phyloP scores from a whole-genome alignment of 1,140 invertebrate genomes.

The Brachionus plicatilis region DNA sequence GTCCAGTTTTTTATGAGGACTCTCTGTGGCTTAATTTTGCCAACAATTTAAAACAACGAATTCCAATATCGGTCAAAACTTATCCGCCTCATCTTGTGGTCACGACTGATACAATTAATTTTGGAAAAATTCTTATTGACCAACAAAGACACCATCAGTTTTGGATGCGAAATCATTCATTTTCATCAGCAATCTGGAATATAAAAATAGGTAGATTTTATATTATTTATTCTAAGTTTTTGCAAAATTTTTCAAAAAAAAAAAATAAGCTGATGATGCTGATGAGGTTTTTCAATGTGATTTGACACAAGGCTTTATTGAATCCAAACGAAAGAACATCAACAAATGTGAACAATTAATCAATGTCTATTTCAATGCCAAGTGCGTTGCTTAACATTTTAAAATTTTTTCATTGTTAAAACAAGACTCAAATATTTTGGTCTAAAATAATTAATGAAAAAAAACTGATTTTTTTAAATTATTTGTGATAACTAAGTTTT shows the following conservation, averaged over 20 bases:
- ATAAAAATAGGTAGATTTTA: neutral
- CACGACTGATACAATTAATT: neutral
- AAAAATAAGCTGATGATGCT: neutral
- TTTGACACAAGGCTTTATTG: neutral
- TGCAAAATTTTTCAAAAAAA: neutral
- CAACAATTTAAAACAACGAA: neutral
- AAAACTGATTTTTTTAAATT: no score
- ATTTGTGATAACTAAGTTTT: no score
- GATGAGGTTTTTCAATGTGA: neutral
- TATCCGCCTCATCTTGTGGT: neutral
- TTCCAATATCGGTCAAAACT: neutral
- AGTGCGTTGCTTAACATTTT: neutral
- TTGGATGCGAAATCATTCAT: slow-evolving; percentile 6
- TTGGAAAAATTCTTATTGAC: neutral
- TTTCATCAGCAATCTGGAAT: slow-evolving; percentile 4
- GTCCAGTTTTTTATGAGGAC: neutral
- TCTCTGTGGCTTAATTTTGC: neutral
- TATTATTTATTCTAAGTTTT: neutral
- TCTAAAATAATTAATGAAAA: neutral
- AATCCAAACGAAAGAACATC: neutral
- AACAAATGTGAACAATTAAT: slow-evolving; percentile 2
- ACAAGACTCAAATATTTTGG: neutral
- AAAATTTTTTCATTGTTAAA: neutral
- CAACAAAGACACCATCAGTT: slow-evolving; percentile 8
- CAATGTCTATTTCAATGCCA: slow-evolving; percentile 1